These are phyloP conservation scores for Heliconius sara DNA, from an alignment of 2,888 invertebrate species.

Conservation along the genomic window DNA sequence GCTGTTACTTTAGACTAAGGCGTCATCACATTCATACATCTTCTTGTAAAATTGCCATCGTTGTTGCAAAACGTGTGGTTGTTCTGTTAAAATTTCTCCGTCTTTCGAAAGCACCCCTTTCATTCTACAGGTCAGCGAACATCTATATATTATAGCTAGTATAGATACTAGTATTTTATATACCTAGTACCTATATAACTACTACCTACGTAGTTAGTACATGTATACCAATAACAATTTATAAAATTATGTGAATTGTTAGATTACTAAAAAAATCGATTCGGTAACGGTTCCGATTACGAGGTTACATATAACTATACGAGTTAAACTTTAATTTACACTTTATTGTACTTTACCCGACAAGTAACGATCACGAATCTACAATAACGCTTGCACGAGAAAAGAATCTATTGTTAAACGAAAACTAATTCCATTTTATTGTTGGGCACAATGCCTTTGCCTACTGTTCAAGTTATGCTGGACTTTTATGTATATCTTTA, in stretches of 20 bases:
- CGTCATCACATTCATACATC: too few species aligned
- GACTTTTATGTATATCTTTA: slow-evolving; percentile 34
- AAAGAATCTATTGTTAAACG: slow-evolving; percentile 43
- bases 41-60: too few species aligned
- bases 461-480: slow-evolving; percentile 32
- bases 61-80: too few species aligned
- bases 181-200: too few species aligned
- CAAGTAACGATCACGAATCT: slow-evolving; percentile 41
- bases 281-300: not conserved
- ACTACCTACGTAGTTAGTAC: too few species aligned
- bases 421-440: slow-evolving; percentile 43
- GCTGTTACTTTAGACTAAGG: too few species aligned
- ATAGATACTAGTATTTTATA: too few species aligned
- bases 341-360: slow-evolving; percentile 25
- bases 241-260: not conserved
- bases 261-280: not conserved
- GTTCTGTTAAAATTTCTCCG: too few species aligned
- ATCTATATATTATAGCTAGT: too few species aligned
- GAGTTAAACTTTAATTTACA: slow-evolving; percentile 27
- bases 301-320: too few species aligned
- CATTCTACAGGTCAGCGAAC: too few species aligned
- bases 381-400: slow-evolving; percentile 37
- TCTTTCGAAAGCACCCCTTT: too few species aligned
- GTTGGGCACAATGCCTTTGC: slow-evolving; percentile 37
- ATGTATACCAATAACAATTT: not conserved